A percentile compares a stretch with the other conserved stretches of the same genome.
These are phyloP conservation scores for Limenitis camilla DNA, from an alignment of 2,888 invertebrate species.

Conservation along the genomic window DNA sequence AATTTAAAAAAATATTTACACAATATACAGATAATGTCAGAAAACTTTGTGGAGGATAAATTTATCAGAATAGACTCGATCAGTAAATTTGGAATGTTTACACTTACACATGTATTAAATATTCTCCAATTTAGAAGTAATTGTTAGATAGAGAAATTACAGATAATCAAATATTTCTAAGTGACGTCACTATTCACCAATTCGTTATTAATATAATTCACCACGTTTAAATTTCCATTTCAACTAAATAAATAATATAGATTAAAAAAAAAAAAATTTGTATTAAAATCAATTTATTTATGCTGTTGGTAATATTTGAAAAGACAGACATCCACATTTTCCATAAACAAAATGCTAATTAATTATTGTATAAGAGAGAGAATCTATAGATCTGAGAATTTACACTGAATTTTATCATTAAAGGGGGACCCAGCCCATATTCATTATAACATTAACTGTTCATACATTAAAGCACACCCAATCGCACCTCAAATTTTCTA, in stretches of 20 bases:
- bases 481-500: no score
- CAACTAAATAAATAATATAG: no score
- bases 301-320: no score
- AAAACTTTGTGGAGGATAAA: conserved; percentile 21
- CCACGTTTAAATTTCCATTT: no score
- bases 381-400: not conserved
- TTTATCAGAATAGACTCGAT: conserved; percentile 20
- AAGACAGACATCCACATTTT: no score
- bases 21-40: conserved; percentile 33
- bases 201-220: no score
- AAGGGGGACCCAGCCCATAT: conserved; percentile 11
- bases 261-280: no score
- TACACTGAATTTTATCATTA: conserved; percentile 7
- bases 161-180: no score
- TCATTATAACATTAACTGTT: not conserved
- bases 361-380: no score
- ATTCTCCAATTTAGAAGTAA: not conserved
- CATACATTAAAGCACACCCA: not conserved
- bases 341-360: no score
- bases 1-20: conserved; percentile 48
- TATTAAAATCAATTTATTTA: no score
- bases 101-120: conserved; percentile 3
- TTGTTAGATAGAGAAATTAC: not conserved
- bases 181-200: no score
- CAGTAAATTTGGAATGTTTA: conserved; percentile 53